Evolutionary conservation across 2,797 vertebrate genomes (phyloP).

Genomic region (Rhinella marina): DNA sequence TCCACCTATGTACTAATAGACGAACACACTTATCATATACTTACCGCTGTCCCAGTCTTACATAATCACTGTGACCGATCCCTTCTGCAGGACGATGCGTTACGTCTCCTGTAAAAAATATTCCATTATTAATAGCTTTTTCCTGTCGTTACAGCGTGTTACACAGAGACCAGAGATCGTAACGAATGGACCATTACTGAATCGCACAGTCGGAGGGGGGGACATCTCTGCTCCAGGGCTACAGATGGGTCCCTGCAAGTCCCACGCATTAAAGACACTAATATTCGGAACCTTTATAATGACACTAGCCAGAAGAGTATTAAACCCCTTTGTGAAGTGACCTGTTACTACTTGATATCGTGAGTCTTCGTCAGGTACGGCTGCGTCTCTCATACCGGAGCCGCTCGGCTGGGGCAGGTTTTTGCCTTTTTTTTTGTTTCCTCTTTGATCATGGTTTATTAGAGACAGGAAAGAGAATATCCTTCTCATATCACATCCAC

Average conservation of each 20-base stretch:
- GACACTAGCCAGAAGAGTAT: slow-evolving; percentile 24
- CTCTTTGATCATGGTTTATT: background rate
- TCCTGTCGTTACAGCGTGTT: background rate
- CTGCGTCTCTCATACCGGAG: background rate
- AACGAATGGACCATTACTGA: background rate
- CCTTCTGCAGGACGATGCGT: no score
- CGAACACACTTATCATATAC: no score
- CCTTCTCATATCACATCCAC: background rate
- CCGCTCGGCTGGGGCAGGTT: slow-evolving; percentile 6
- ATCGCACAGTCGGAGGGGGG: background rate
- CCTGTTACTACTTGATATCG: background rate
- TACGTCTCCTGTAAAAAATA: background rate
- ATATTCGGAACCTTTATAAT: background rate
- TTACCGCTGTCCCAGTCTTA: no score
- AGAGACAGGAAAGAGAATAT: background rate
- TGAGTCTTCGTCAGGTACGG: background rate
- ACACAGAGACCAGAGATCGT: slow-evolving; percentile 9
- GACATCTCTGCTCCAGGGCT: background rate
- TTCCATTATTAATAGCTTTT: background rate
- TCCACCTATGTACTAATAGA: no score
- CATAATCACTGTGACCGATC: no score
- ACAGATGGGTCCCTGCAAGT: background rate
- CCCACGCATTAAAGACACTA: background rate
- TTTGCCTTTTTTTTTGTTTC: background rate
- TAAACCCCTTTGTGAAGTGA: slow-evolving; percentile 8